These are phyloP conservation scores for Amorpha juglandis DNA, from an alignment of 2,888 invertebrate species.

Conservation along the genomic window DNA sequence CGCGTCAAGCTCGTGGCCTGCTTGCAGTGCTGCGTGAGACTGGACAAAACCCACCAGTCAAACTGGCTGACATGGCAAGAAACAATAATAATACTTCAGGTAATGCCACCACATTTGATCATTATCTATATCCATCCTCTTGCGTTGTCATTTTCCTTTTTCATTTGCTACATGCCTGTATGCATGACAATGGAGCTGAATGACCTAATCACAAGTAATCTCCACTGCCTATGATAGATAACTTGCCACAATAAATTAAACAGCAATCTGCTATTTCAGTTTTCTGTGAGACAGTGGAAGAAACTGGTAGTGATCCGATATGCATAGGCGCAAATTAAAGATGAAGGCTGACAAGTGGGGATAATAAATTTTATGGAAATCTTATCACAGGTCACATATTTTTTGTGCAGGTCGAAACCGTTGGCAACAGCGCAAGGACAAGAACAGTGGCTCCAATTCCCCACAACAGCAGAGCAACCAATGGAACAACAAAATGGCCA, in stretches of 20 bases:
- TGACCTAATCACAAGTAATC: too few relatives aligned
- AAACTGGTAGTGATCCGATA: too few relatives aligned
- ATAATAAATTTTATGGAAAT: background rate
- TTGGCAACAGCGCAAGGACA: slow-evolving; percentile 86
- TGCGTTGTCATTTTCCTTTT: too few relatives aligned
- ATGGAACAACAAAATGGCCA: slow-evolving; percentile 81
- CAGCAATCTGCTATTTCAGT: too few relatives aligned
- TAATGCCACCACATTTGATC: slow-evolving; percentile 34
- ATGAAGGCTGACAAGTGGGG: too few relatives aligned
- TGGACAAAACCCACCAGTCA: slow-evolving; percentile 92
- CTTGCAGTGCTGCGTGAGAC: slow-evolving; percentile 96
- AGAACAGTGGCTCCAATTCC: slow-evolving; percentile 76
- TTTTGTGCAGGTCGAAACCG: slow-evolving; percentile 78
- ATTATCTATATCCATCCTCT: too few relatives aligned
- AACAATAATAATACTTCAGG: slow-evolving; percentile 80
- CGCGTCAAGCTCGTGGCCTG: slow-evolving; percentile 95
- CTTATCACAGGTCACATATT: background rate
- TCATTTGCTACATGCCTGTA: too few relatives aligned
- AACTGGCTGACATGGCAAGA: slow-evolving; percentile 90
- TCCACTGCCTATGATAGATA: too few relatives aligned
- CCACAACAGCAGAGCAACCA: slow-evolving; percentile 81
- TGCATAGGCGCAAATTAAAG: too few relatives aligned
- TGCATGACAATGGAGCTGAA: too few relatives aligned
- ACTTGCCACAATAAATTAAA: too few relatives aligned
- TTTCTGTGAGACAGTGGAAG: too few relatives aligned